Base-by-base conservation (phyloP, 1,140 invertebrate genomes). In the Lysiphlebus fabarum region DNA sequence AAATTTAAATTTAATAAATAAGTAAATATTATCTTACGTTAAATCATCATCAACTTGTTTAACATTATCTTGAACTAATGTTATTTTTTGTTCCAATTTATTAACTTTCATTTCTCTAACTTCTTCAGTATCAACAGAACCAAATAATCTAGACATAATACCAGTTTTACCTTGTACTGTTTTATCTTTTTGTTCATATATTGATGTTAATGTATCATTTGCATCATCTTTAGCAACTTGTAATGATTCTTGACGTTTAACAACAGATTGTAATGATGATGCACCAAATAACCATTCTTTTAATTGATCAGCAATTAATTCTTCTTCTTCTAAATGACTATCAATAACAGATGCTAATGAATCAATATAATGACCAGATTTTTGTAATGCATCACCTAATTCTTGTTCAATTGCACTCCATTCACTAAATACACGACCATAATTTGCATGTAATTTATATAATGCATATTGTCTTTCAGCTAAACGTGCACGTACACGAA, bases 331-430 rank as follows among this genome's bases (percentile, higher is more conserved):
- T 14, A 92, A 76, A 40, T 85, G 82, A 2, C 85, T 83, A 72
- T 92, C 90, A 72, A 91, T 89, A 50, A 84, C 84, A 38, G 88
- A 85, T 41, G 88, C 87, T 75, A 90, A 85, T 56, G 90, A 90
- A 82, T 92, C 90, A 83, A 88, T 79, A 63, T 85, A 87, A 67
- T 87, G 85, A 4, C 84, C 84, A 38, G 83, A 82, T 80, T 82
- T 85, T 80, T 90, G 88, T 47, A 93, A 68, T 3, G 87, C 87
- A 76, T 92, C 90, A 1, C 89, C 89, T 86, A 92, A 90, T 66
- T 88, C 86, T 70, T 87, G 90, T 70, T 93, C 91, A 59, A 90
- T 86, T 17, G 86, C 89, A 78, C 90, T 91, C 90, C 90, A 92
- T 77, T 93, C 90, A 67, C 89, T 91, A 64, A 92, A 92, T 34